These are phyloP conservation scores for Condylura cristata DNA, from an alignment of 2,113 vertebrate genomes.

Conservation along the genomic window DNA sequence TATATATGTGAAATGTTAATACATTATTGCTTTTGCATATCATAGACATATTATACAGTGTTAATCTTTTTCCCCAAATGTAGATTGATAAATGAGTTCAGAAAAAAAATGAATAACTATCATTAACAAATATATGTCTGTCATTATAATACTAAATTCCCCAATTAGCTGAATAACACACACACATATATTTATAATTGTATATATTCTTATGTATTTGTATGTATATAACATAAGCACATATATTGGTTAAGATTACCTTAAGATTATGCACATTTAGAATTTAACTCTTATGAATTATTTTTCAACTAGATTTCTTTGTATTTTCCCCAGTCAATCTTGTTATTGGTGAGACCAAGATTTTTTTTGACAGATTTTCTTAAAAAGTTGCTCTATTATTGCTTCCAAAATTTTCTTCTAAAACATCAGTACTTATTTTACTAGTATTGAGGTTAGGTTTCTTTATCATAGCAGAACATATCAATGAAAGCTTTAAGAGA, in stretches of 20 bases:
- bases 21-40: too few relatives aligned
- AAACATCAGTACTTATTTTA: background rate
- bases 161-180: too few relatives aligned
- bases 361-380: background rate
- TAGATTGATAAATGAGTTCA: too few relatives aligned
- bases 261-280: background rate
- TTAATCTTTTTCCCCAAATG: too few relatives aligned
- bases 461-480: background rate
- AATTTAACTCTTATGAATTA: background rate
- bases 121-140: too few relatives aligned
- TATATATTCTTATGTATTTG: background rate
- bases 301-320: slow-evolving; percentile 5
- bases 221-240: background rate
- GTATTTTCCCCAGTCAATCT: background rate
- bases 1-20: too few relatives aligned
- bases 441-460: slow-evolving; percentile 2
- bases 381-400: background rate
- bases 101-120: too few relatives aligned
- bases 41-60: too few relatives aligned
- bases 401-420: background rate
- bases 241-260: background rate
- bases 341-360: background rate
- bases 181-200: background rate
- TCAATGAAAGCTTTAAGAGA: background rate
- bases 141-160: too few relatives aligned